These are phyloP conservation scores for Drosophila repletoides DNA, from an alignment of 1,140 invertebrate genomes.

Conservation along the genomic window DNA sequence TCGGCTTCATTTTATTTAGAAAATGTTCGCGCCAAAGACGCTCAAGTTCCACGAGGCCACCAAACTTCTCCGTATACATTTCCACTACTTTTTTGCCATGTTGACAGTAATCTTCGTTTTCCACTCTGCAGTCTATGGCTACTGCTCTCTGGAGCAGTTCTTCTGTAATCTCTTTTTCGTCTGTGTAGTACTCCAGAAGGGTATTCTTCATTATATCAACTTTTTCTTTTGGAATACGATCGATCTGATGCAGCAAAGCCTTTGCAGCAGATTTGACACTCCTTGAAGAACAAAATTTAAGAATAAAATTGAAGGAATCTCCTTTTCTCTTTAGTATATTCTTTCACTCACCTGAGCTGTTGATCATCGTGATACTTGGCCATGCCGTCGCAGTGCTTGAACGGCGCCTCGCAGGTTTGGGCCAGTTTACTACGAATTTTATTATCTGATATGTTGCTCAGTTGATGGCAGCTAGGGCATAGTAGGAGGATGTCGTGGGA, in stretches of 20 bases:
- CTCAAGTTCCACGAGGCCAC: slow-evolving; percentile 88
- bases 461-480: slow-evolving; percentile 89
- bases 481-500: slow-evolving; percentile 92
- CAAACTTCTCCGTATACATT: slow-evolving; percentile 84
- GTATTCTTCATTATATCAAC: slow-evolving; percentile 83
- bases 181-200: slow-evolving; percentile 83
- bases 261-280: slow-evolving; percentile 87
- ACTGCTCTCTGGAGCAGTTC: slow-evolving; percentile 83
- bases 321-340: not conserved
- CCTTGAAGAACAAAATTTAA: slow-evolving; percentile 65
- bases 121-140: slow-evolving; percentile 80
- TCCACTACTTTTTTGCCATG: slow-evolving; percentile 88
- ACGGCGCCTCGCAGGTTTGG: slow-evolving; percentile 86
- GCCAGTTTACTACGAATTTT: slow-evolving; percentile 86
- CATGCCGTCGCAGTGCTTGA: slow-evolving; percentile 60
- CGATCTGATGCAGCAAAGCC: slow-evolving; percentile 84
- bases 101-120: slow-evolving; percentile 84
- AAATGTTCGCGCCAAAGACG: slow-evolving; percentile 91
- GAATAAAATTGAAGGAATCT: not conserved
- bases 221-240: slow-evolving; percentile 84
- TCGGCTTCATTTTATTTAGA: slow-evolving; percentile 88
- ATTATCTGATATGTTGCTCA: slow-evolving; percentile 88
- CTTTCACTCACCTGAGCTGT: slow-evolving; percentile 46
- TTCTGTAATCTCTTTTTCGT: slow-evolving; percentile 82
- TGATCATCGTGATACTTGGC: slow-evolving; percentile 77